Evolutionary conservation across 2,888 invertebrate genomes (phyloP), one percentile per base, ranked within the genome.

Genomic region (Pachymerium ferrugineum): DNA sequence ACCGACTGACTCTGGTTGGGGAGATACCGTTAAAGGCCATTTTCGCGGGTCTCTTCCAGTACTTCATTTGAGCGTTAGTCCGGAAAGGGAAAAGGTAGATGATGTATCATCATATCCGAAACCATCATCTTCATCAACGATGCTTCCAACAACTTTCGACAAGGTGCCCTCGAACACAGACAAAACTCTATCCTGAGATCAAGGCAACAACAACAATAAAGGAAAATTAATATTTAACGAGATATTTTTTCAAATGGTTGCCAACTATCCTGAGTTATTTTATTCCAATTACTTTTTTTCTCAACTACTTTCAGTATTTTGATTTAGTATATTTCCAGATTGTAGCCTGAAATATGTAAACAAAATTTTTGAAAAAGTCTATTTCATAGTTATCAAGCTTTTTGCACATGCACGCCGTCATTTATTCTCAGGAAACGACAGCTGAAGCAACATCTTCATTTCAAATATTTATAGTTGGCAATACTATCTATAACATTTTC

Each of bases 31-130:
- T 33, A 73, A 67, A 29, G 42, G 67, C 22, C 67, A 73, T 22
- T 73, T 73, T 33, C 62, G 68, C n/a, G 73, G 73, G n/a, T 73
- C 73, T 19, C 73, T 73, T 33, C 73, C 73, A 62, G 73, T 62
- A n/a, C 62, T 73, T 33, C 73, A 73, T 28, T 28, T 73, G 31
- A 73, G 62, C 31, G 67, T 73, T 22, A 31, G 67, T 19, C 73
- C 73, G n/a, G 25, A 62, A 19, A 28, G n/a, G 16, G 33, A 33
- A 31, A 33, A 19, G n/a, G 38, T 35, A 31, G 47, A 19, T 28
- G 14, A 25, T 28, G n/a, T 29, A 4, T 25, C 25, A 14, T 72
- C 72, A 72, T 72, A 72, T 72, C 72, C 72, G n/a, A 47, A 42
- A 54, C 54, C 54, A 25, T 25, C 28, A 10, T 54, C 54, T 14